Evolutionary conservation across 37 sponge, comb jelly and placozoan species (phyloP).

Genomic region (Cliona cf. orientalis): DNA sequence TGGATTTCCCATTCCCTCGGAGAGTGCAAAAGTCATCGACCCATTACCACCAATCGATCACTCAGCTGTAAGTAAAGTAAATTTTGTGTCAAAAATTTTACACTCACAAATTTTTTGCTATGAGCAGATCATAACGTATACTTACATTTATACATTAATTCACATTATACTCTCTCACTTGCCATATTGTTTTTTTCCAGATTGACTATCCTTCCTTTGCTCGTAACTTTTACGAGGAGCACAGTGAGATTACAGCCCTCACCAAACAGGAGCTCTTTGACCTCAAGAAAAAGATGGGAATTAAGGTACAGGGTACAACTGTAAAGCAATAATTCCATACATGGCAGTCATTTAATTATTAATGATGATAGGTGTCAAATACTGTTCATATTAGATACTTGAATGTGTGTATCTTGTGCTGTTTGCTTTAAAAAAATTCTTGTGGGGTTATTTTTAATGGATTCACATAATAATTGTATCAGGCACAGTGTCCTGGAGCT

Average conservation of each 20-base stretch:
- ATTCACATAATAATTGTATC: no score
- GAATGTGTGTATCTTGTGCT: no score
- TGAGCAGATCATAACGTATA: not conserved
- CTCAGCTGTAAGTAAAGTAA: conserved; percentile 39
- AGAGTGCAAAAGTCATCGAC: conserved; percentile 82
- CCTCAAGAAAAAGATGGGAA: conserved; percentile 78
- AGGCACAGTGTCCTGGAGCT: no score
- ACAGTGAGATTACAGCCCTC: conserved; percentile 69
- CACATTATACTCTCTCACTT: not conserved
- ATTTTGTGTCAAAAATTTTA: not conserved
- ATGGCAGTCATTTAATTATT: no score
- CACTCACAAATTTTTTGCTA: not conserved
- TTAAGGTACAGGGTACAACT: conserved; percentile 66
- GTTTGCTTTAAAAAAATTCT: no score
- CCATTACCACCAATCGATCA: conserved; percentile 95
- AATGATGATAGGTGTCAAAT: no score
- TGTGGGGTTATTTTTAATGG: no score
- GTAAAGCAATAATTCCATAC: no score
- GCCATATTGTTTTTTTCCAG: conserved; percentile 10
- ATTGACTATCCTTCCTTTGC: conserved; percentile 87
- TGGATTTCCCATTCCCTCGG: conserved; percentile 90
- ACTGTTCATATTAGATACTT: no score
- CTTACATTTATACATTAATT: not conserved
- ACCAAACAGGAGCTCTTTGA: conserved; percentile 57
- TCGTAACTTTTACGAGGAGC: conserved; percentile 89